phyloP scores from a whole-genome alignment of 2,113 vertebrate genomes.

The Daboia siamensis region DNA sequence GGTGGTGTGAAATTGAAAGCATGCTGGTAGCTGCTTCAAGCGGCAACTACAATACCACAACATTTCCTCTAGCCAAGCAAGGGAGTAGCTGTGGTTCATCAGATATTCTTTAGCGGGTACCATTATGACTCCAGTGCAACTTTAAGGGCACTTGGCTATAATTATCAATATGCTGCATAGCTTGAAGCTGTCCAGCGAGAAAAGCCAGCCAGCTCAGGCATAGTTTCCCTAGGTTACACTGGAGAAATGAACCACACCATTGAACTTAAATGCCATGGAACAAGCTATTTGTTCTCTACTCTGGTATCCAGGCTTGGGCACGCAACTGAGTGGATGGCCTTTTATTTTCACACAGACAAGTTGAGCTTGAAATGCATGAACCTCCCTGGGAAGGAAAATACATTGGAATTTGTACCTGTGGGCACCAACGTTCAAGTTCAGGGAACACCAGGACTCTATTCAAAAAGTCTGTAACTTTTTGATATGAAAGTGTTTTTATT shows the following conservation, averaged over 20 bases:
- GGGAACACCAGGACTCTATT: neutral
- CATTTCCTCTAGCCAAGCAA: neutral
- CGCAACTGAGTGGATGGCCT: neutral
- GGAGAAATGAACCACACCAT: neutral
- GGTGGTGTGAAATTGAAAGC: constrained; percentile 8
- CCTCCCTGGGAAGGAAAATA: neutral
- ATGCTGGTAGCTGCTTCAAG: neutral
- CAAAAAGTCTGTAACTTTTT: neutral
- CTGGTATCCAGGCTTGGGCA: constrained; percentile 4
- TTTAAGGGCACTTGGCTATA: constrained; percentile 27
- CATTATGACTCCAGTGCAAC: neutral
- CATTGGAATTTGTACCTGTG: neutral
- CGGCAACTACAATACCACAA: neutral
- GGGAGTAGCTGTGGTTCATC: neutral
- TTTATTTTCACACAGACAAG: neutral
- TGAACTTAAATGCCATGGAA: constrained; percentile 46
- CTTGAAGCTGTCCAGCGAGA: constrained; percentile 12
- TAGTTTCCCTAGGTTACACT: neutral
- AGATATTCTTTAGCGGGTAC: neutral
- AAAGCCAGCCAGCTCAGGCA: neutral
- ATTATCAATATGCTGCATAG: constrained; percentile 27
- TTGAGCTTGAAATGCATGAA: constrained; percentile 2
- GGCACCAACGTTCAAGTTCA: neutral
- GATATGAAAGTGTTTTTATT: neutral
- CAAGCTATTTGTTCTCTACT: constrained; percentile 7